Evolutionary conservation across 2,113 vertebrate species (phyloP).

Genomic region (Ameiurus melas): DNA sequence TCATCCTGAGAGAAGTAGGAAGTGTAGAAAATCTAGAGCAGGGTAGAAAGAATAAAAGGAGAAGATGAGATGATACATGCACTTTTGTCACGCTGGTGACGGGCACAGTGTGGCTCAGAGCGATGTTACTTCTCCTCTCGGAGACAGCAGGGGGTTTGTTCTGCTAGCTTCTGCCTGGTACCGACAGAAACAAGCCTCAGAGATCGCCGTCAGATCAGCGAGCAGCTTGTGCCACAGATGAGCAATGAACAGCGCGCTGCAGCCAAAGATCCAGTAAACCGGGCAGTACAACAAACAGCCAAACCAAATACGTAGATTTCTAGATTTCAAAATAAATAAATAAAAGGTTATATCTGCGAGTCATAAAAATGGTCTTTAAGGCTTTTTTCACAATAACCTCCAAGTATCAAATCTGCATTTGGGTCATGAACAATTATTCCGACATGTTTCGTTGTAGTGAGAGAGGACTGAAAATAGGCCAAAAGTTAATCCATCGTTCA

Average conservation of each 20-base stretch:
- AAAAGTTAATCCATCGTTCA: neutral
- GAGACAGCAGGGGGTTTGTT: conserved; percentile 32
- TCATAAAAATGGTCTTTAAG: neutral
- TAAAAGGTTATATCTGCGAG: neutral
- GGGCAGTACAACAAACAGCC: neutral
- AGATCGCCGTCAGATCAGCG: conserved; percentile 16
- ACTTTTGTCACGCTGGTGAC: conserved; percentile 26
- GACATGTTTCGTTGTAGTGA: neutral
- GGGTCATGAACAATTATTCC: neutral
- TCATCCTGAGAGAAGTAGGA: neutral
- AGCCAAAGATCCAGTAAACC: neutral
- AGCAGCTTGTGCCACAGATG: conserved; percentile 1
- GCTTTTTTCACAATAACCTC: neutral
- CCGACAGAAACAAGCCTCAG: neutral
- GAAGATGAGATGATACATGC: neutral
- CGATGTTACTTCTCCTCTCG: neutral
- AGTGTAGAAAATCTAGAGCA: neutral
- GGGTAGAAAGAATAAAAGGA: neutral
- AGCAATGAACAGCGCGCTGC: neutral
- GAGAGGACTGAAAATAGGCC: neutral
- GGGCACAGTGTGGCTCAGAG: conserved; percentile 20
- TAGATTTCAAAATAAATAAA: neutral
- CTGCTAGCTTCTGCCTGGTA: conserved; percentile 38
- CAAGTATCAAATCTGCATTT: neutral
- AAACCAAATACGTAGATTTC: neutral